These are phyloP conservation scores for Myotis planiceps DNA, from an alignment of 2,797 vertebrate genomes.

Conservation along the genomic window DNA sequence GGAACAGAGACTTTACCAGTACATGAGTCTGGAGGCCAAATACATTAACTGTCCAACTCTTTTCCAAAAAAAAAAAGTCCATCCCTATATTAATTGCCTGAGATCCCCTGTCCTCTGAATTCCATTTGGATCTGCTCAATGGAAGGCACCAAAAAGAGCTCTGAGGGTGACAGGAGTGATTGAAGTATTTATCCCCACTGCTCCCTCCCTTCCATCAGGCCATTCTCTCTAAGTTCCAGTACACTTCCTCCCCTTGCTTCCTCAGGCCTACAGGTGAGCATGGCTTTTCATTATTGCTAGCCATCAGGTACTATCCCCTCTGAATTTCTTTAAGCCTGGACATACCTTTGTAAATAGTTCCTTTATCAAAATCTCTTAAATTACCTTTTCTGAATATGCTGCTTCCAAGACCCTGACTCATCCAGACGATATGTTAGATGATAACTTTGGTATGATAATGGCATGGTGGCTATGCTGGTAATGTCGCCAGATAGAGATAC, in stretches of 20 bases:
- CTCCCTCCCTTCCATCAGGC: background rate
- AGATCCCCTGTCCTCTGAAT: background rate
- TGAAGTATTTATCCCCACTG: background rate
- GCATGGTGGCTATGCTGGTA: background rate
- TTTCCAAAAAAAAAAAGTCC: background rate
- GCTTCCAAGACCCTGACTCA: background rate
- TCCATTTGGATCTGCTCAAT: background rate
- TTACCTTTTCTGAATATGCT: background rate
- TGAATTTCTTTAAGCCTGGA: background rate
- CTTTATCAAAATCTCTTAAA: conserved; percentile 3
- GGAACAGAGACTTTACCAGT: background rate
- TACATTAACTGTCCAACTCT: background rate
- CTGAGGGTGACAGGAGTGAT: background rate
- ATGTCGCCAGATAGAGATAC: background rate
- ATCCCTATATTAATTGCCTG: background rate
- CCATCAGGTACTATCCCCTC: background rate
- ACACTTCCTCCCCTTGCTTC: background rate
- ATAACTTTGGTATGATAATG: background rate
- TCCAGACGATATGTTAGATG: background rate
- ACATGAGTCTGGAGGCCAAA: background rate
- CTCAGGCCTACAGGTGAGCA: background rate
- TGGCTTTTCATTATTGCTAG: background rate
- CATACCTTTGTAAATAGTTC: background rate
- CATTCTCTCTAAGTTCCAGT: background rate
- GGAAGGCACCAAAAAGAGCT: background rate